Base-by-base conservation (phyloP, 2,888 invertebrate species). In the Apamea crenata region DNA sequence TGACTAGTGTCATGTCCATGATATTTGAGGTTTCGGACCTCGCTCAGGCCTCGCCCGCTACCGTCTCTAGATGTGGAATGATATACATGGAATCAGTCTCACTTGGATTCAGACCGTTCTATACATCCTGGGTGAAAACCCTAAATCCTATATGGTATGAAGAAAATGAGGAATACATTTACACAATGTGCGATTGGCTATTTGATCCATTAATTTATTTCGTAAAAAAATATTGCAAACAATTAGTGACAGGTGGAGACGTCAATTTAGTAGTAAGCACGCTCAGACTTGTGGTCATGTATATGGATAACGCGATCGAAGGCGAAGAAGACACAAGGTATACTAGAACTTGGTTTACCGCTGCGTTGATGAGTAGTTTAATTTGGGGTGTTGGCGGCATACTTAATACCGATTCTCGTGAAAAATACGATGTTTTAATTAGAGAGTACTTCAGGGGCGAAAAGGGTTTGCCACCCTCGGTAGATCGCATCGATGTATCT, bases 1-100 rank as follows among this genome's bases (percentile, higher is more conserved):
- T 99, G 98, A 97, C 98, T 1, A 96, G 96, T 84, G 97, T 97
- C 1, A 99, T 99, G 98, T 98, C 98, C 6, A 98, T 99, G 97
- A 98, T 99, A 91, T 99, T 99, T 94, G 99, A 99, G 96, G 98
- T 98, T 0, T 98, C 98, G 98, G 99, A 99, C 95, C 96, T 99
- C 80, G 96, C 98, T 16, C 98, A 99, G 95, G 98, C 98, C 0
- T 98, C 98, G 0, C 99, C 99, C 36, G 99, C 99, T 12, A 99
- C 99, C 8, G 99, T 99, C 29, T 99, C 99, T 25, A 97, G 99
- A 77, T 99, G 99, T 94, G 99, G 99, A 70, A 99, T 99, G 98
- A 98, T 99, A 88, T 99, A 98, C 93, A 97, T 99, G 97, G 99
- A 99, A 94, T 98, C 99, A 0, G 94, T 97, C 2, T 98, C 98